Evolutionary conservation across 2,888 invertebrate species (phyloP).

Genomic region (Philereme transversata): DNA sequence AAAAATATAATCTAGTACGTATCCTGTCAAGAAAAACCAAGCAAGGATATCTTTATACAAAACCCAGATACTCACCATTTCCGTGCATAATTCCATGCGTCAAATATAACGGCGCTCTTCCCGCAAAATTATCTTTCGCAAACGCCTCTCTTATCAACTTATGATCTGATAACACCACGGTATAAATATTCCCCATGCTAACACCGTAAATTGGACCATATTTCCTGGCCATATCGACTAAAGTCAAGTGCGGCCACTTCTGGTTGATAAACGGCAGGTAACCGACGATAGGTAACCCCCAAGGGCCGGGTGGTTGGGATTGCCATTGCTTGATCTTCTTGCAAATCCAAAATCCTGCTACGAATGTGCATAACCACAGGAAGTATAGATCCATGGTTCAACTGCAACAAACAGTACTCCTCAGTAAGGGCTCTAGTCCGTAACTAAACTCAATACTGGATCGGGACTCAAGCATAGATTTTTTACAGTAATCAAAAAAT

Average conservation of each 20-base stretch:
- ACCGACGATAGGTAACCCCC: conserved; percentile 90
- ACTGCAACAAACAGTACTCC: conserved; percentile 2
- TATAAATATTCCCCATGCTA: conserved; percentile 88
- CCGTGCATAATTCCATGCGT: conserved; percentile 95
- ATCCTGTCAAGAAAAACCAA: too few species aligned
- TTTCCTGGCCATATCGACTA: conserved; percentile 86
- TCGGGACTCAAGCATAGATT: too few species aligned
- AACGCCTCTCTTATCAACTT: conserved; percentile 89
- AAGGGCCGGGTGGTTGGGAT: conserved; percentile 90
- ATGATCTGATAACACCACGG: conserved; percentile 91
- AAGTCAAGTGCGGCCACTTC: conserved; percentile 87
- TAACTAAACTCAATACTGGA: too few species aligned
- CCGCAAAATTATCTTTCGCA: conserved; percentile 88
- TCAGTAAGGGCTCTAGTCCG: too few species aligned
- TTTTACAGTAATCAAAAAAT: too few species aligned
- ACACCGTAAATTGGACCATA: conserved; percentile 91
- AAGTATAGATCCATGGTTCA: conserved; percentile 58
- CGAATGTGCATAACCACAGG: conserved; percentile 56
- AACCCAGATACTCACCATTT: conserved; percentile 85
- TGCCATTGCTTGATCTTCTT: conserved; percentile 70
- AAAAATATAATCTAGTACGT: too few species aligned
- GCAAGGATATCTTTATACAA: background rate
- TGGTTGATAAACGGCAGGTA: conserved; percentile 90
- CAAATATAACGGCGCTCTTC: conserved; percentile 91
- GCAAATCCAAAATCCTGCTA: conserved; percentile 62